Base-by-base conservation (phyloP, 2,113 vertebrate species). In the Ciconia maguari region DNA sequence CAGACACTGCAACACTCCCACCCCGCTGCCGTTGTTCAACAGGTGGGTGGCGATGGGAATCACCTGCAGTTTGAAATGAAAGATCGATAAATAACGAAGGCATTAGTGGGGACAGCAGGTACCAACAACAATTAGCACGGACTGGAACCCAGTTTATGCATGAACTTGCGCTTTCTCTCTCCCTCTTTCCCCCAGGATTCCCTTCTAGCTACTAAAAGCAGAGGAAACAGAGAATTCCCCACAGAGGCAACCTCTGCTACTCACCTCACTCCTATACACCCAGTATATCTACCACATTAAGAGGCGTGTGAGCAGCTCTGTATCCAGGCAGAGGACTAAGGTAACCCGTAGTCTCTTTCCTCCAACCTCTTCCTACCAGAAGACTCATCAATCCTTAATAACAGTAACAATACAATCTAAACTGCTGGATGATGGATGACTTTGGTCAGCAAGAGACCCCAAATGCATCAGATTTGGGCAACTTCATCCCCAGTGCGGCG, bases 1-100 rank as follows among this genome's bases (percentile, higher is more conserved):
- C 4, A 99, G 97, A 87, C 99, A 99, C 96, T 99, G 99, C n/a
- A 98, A 95, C 75, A 99, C 98, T 21, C 99, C 98, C 49, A 99
- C 98, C 24, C 99, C 99, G 6, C 97, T 98, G 21, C 99, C 98
- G 0, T 97, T 99, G 97, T 98, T 99, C 75, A 99, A 54, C 38
- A 99, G 97, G 78, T 99, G 99, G 6, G 99, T 99, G 86, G 98
- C 97, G 3, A 99, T 98, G 32, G 99, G 99, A 85, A 99, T 98
- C 83, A 99, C 99, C 99, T 99, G 93, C 10, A 1, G 19, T 7
- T 30, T 22, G 42, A 30, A 21, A 86, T 3, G 27, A 7, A 26
- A 65, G 49, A 44, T 2, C 3, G 4, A 21, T 44, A 11, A 66
- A 25, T 3, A 20, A 29, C 2, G 0, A 26, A 5, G 55, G 34